Base-by-base conservation (phyloP, 2,888 invertebrate species). In the Nasonia oneida region DNA sequence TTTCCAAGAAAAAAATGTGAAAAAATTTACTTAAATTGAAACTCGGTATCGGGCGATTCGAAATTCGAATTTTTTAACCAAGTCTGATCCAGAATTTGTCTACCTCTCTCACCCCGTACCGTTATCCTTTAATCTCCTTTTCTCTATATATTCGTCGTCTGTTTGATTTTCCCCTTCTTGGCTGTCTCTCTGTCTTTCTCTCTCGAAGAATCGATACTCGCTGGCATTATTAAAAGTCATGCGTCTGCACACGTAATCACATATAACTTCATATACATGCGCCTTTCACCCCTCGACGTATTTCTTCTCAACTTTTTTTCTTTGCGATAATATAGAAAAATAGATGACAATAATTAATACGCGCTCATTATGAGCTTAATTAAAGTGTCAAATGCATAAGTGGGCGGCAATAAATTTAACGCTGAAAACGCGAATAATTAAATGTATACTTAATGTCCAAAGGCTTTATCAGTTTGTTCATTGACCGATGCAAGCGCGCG, bases 81-180 rank as follows among this genome's bases (percentile, higher is more conserved):
- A 29, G 64, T 42, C 77, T 23, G 18, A 53, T 53, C 53, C 50
- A 2, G 47, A 12, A 47, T 23, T 23, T 23, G 23, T 23, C 23
- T 23, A 23, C 23, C 23, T 23, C 23, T 23, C 23, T 23, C 23
- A 23, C 23, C 23, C 23, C 23, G 23, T 23, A 23, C 23, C 23
- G 23, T 23, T 23, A 23, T 74, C 57, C 73, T 79, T 84, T 74
- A 79, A 79, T 84, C 53, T 74, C 53, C 37, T 53, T 74, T 78
- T 67, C 61, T 76, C 64, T 76, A 75, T n/a, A 75, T 33, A 33
- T 53, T 67, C 75, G 61, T 81, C 75, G 75, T 82, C 61, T 82
- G 67, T 76, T 82, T 82, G 82, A 82, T 82, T 76, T 76, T 67
- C 82, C 67, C 76, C 76, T 42, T 37, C 50, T 76, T 50, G 67